Percentiles rank a stretch among this genome's conserved stretches.
Evolutionary conservation across 2,113 vertebrate genomes (phyloP).

Genomic region (Salvelinus fontinalis): DNA sequence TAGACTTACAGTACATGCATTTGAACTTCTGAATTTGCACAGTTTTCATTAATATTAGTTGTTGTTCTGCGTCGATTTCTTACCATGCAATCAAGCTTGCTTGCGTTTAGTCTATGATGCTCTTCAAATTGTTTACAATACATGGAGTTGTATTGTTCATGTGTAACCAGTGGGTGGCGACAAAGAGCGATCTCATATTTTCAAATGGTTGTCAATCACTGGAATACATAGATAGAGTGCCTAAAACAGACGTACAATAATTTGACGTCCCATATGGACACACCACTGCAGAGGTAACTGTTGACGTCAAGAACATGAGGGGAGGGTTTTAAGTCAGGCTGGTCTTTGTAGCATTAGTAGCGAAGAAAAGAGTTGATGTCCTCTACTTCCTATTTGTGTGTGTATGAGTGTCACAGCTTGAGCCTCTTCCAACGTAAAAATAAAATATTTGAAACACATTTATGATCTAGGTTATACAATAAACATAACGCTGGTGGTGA

Average conservation of each 20-base stretch:
- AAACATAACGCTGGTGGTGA: conserved; percentile 14
- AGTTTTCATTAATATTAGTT: too few relatives aligned
- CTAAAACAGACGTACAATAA: too few relatives aligned
- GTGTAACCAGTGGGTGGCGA: conserved; percentile 39
- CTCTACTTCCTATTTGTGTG: neutral
- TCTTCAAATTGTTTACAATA: neutral
- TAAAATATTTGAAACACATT: neutral
- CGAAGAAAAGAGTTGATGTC: neutral
- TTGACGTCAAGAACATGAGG: too few relatives aligned
- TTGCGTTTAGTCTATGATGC: neutral
- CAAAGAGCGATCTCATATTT: conserved; percentile 29
- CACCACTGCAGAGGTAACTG: too few relatives aligned
- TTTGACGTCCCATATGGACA: too few relatives aligned
- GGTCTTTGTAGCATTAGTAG: neutral
- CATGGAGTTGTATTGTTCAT: neutral
- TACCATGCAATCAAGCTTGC: neutral
- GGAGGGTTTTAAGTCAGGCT: neutral
- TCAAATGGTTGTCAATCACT: neutral
- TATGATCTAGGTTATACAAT: neutral
- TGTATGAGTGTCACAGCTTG: neutral
- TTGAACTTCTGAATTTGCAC: too few relatives aligned
- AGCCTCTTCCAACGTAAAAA: neutral
- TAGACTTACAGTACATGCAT: too few relatives aligned
- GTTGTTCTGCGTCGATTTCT: neutral
- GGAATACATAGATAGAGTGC: conserved; percentile 1